phyloP scores from a whole-genome alignment of 2,113 vertebrate genomes.

The Opisthocomus hoazin region DNA sequence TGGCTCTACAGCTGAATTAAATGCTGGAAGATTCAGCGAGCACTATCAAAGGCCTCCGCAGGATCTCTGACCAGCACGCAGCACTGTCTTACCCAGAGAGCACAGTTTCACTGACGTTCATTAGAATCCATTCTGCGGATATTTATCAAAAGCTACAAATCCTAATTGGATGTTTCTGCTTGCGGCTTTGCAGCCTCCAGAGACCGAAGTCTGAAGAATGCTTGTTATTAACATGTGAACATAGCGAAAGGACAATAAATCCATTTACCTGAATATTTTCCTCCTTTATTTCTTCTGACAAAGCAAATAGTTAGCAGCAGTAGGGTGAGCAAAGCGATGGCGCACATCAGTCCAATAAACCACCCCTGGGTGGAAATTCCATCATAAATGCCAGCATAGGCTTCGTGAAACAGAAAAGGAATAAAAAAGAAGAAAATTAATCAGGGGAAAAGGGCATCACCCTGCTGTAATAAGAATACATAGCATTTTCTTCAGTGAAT shows the following conservation, averaged over 20 bases:
- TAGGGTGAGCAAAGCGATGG: constrained; percentile 90
- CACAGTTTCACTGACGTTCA: not conserved
- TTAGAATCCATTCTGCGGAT: not conserved
- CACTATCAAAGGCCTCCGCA: not conserved
- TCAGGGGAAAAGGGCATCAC: not conserved
- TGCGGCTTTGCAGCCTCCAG: not conserved
- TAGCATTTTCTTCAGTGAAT: not conserved
- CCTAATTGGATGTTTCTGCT: constrained; percentile 26
- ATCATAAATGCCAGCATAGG: constrained; percentile 84
- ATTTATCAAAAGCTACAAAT: constrained; percentile 28
- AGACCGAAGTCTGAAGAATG: constrained; percentile 24
- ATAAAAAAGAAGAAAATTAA: constrained; percentile 31
- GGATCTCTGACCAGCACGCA: not conserved
- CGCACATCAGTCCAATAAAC: constrained; percentile 97
- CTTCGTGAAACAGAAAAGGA: constrained; percentile 61
- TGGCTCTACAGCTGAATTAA: not conserved
- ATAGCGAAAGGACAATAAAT: not conserved
- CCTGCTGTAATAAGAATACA: not conserved
- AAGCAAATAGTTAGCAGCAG: constrained; percentile 89
- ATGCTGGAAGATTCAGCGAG: not conserved
- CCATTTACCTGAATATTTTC: constrained; percentile 93
- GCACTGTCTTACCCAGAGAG: not conserved
- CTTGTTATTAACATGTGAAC: not conserved
- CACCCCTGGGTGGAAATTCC: constrained; percentile 92
- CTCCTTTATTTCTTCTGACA: constrained; percentile 94